Conservation (phyloP, 92 coral and sea anemone species). For the Palythoa caribaeorum region DNA sequence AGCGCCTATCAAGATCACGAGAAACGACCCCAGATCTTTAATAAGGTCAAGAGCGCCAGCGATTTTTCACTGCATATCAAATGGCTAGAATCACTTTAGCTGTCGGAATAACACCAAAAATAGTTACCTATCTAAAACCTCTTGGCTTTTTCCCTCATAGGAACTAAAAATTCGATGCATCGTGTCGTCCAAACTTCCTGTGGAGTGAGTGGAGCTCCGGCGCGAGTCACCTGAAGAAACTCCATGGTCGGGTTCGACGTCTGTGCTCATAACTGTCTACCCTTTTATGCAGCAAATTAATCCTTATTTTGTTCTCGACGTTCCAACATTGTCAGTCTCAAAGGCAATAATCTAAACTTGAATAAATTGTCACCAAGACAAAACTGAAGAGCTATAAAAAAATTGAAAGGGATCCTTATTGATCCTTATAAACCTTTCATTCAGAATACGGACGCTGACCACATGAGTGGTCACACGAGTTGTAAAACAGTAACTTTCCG, state of each 20-base stretch:
- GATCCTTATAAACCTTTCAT: conserved; percentile 20
- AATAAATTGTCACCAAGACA: conserved; percentile 19
- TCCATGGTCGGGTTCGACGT: conserved; percentile 42
- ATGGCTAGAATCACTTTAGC: conserved; percentile 17
- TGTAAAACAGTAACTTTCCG: background rate
- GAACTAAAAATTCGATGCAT: conserved; percentile 77
- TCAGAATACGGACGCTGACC: conserved; percentile 14
- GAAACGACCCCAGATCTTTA: conserved; percentile 27
- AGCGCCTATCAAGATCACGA: conserved; percentile 20
- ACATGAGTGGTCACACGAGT: conserved; percentile 1
- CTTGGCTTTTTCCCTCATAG: conserved; percentile 67
- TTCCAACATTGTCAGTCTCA: conserved; percentile 7
- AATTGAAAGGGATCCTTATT: background rate
- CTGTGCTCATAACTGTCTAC: conserved; percentile 30
- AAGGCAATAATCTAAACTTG: conserved; percentile 3
- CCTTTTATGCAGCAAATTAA: background rate
- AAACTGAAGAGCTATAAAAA: background rate
- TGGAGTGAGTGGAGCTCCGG: conserved; percentile 59
- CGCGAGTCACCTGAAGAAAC: conserved; percentile 40
- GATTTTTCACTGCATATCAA: conserved; percentile 46
- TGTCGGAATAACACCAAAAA: conserved; percentile 17
- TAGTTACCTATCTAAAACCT: conserved; percentile 75
- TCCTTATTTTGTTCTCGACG: conserved; percentile 11
- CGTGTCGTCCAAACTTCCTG: conserved; percentile 85
- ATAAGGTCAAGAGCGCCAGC: conserved; percentile 53